Percentiles rank a stretch among this genome's conserved stretches.
Conservation (phyloP, 2,888 invertebrate genomes). For the Metacarcinus magister region DNA sequence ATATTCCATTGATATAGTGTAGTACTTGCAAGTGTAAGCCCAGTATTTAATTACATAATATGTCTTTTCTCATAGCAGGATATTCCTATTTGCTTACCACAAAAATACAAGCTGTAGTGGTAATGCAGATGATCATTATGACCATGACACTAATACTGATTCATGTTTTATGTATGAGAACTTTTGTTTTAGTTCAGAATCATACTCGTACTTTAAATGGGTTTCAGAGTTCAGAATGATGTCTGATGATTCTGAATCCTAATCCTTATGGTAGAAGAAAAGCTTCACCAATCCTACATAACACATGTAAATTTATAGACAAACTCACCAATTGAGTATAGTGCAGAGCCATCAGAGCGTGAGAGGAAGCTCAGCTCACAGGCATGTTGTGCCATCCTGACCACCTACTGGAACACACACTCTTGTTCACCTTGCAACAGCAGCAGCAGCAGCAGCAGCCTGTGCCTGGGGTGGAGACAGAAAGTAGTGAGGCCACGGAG, state of each 20-base stretch:
- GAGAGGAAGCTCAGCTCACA: conserved; percentile 76
- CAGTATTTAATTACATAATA: background rate
- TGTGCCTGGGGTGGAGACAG: too few species aligned
- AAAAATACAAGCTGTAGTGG: background rate
- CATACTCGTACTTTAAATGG: background rate
- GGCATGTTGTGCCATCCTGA: conserved; percentile 71
- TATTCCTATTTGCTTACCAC: background rate
- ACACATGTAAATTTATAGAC: background rate
- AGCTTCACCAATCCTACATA: background rate
- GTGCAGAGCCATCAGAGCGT: conserved; percentile 77
- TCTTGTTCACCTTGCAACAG: background rate
- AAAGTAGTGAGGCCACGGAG: too few species aligned
- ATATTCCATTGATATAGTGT: background rate
- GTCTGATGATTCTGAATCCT: background rate
- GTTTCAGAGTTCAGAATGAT: background rate
- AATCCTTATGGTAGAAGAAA: background rate
- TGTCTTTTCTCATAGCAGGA: background rate
- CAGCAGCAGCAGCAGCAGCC: too few species aligned
- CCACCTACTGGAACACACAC: background rate
- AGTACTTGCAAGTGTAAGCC: background rate
- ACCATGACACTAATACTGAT: background rate
- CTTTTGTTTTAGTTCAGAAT: background rate
- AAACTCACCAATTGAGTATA: conserved; percentile 77
- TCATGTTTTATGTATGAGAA: background rate
- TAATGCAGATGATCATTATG: background rate